A percentile compares a stretch with the other conserved stretches of the same genome.
Conservation (phyloP, 2,113 vertebrate genomes). For the Mustela nigripes region DNA sequence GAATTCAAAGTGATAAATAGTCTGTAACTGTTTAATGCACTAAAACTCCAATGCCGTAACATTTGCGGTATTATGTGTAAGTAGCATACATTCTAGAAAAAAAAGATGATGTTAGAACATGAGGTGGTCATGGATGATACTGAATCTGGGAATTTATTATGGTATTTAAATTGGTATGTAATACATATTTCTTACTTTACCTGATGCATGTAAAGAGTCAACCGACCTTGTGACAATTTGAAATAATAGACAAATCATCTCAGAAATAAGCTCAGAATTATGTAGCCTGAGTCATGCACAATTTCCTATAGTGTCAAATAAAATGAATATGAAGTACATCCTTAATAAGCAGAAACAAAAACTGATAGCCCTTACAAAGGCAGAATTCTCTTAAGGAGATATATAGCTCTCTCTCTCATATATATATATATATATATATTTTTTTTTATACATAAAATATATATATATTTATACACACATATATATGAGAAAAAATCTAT, state of each 20-base stretch:
- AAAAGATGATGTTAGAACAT: slow-evolving; percentile 54
- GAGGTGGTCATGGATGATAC: slow-evolving; percentile 75
- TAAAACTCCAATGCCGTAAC: not conserved
- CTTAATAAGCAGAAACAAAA: slow-evolving; percentile 89
- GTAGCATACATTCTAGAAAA: slow-evolving; percentile 77
- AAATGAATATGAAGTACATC: slow-evolving; percentile 87
- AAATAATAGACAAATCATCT: slow-evolving; percentile 85
- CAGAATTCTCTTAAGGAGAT: slow-evolving; percentile 73
- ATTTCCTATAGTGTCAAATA: slow-evolving; percentile 86
- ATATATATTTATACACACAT: not conserved
- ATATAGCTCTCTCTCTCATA: not conserved
- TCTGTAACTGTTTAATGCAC: not conserved
- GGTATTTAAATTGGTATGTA: slow-evolving; percentile 84
- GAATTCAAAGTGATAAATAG: slow-evolving; percentile 7
- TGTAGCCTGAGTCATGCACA: slow-evolving; percentile 86
- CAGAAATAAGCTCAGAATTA: slow-evolving; percentile 85
- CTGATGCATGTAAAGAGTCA: slow-evolving; percentile 84
- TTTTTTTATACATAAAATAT: too few relatives aligned
- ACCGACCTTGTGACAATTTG: slow-evolving; percentile 84
- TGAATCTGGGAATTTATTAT: slow-evolving; percentile 81
- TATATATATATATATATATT: not conserved
- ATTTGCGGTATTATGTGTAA: slow-evolving; percentile 65
- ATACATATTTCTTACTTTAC: slow-evolving; percentile 80
- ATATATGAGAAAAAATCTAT: slow-evolving; percentile 58
- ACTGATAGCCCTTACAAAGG: slow-evolving; percentile 85